A percentile compares a stretch with the other conserved stretches of the same genome.
phyloP scores from a whole-genome alignment of 2,888 invertebrate species.

The Meta bourneti region DNA sequence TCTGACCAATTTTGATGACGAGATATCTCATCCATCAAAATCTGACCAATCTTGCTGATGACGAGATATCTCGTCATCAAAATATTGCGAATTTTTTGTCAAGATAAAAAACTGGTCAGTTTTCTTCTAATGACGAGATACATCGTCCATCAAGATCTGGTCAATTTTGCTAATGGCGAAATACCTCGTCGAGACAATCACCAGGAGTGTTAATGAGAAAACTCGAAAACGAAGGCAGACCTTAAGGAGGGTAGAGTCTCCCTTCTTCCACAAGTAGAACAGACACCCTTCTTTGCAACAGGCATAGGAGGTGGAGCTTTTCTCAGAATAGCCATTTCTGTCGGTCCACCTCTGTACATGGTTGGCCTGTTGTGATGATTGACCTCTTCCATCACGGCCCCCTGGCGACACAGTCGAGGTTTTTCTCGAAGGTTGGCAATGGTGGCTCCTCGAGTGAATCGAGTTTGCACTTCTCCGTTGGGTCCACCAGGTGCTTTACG shows the following conservation, averaged over 20 bases:
- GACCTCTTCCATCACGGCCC: constrained; percentile 86
- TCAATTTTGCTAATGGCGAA: too few species aligned
- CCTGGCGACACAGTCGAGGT: constrained; percentile 89
- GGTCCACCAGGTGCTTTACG: constrained; percentile 66
- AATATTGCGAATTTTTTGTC: too few species aligned
- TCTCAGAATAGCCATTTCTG: constrained; percentile 67
- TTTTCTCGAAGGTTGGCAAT: constrained; percentile 82
- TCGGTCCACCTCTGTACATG: constrained; percentile 52
- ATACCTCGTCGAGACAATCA: too few species aligned
- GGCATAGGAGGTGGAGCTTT: constrained; percentile 40
- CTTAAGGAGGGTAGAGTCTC: constrained; percentile 72
- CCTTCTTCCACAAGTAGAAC: constrained; percentile 77
- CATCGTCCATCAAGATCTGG: too few species aligned
- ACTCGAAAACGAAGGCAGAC: constrained; percentile 12
- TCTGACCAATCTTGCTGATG: too few species aligned
- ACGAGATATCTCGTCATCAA: too few species aligned
- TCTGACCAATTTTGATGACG: too few species aligned
- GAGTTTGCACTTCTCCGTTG: constrained; percentile 60
- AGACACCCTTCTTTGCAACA: constrained; percentile 62
- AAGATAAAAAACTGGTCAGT: too few species aligned
- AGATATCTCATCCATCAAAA: too few species aligned
- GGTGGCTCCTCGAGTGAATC: constrained; percentile 58
- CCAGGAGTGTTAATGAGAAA: background rate
- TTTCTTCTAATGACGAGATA: too few species aligned
- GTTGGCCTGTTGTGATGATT: constrained; percentile 9